Conservation (phyloP, 2,113 vertebrate genomes). For the Marmota monax region DNA sequence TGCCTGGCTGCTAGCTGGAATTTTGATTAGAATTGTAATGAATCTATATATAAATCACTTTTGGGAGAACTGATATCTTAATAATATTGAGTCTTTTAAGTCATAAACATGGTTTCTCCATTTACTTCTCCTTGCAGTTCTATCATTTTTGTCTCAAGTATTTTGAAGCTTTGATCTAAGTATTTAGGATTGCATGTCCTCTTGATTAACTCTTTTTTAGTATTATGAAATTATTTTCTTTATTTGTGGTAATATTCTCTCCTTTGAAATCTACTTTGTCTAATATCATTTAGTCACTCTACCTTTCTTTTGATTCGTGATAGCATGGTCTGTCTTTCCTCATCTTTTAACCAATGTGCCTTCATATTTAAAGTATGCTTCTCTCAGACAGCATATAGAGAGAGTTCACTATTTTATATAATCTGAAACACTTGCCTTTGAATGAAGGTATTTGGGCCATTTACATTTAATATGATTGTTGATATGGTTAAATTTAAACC, state of each 20-base stretch:
- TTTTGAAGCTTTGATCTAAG: background rate
- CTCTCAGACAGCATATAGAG: background rate
- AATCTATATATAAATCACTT: background rate
- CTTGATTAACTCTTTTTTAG: background rate
- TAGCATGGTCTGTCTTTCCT: background rate
- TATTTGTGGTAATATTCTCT: background rate
- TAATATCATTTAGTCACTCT: background rate
- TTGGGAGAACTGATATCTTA: background rate
- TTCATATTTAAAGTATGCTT: background rate
- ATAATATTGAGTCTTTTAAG: background rate
- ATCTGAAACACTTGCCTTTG: background rate
- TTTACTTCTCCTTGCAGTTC: background rate
- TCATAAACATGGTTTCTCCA: background rate
- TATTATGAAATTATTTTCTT: background rate
- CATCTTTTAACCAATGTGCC: background rate
- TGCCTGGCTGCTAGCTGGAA: background rate
- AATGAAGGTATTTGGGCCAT: background rate
- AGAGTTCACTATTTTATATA: background rate
- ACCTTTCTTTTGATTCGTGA: background rate
- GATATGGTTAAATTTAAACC: background rate
- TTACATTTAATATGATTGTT: background rate
- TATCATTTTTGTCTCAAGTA: background rate
- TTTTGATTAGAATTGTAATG: background rate
- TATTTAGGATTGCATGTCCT: background rate
- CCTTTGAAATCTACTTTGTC: background rate